A percentile compares a stretch with the other conserved stretches of the same genome.
phyloP scores from a whole-genome alignment of 2,888 invertebrate species.

The Acheta domesticus region DNA sequence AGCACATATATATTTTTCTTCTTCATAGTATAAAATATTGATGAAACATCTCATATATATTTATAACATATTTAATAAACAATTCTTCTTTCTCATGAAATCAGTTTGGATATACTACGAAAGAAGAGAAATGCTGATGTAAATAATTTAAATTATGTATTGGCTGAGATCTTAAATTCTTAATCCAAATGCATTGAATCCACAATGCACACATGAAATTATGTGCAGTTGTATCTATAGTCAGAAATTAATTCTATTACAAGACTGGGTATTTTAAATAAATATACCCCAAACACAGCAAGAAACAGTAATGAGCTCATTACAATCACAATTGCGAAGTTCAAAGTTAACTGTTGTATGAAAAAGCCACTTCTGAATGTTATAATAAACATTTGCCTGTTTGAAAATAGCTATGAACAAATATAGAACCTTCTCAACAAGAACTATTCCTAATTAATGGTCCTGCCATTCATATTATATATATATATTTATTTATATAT shows the following conservation, averaged over 20 bases:
- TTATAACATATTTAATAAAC: too few relatives aligned
- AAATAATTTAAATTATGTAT: not conserved
- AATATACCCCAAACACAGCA: slow-evolving; percentile 6
- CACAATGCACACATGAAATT: slow-evolving; percentile 18
- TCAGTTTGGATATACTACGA: too few relatives aligned
- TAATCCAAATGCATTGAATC: slow-evolving; percentile 2
- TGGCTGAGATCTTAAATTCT: not conserved
- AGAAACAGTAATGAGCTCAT: slow-evolving; percentile 27
- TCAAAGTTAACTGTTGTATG: slow-evolving; percentile 32
- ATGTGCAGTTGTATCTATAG: not conserved
- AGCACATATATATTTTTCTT: too few relatives aligned
- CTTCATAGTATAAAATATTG: too few relatives aligned
- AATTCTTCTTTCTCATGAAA: too few relatives aligned
- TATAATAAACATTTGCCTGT: slow-evolving; percentile 36
- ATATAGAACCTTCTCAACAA: slow-evolving; percentile 37
- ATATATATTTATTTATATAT: slow-evolving; percentile 29
- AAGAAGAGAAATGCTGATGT: not conserved
- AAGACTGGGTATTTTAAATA: slow-evolving; percentile 7
- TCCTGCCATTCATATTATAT: slow-evolving; percentile 36
- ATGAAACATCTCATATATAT: too few relatives aligned
- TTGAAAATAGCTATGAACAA: slow-evolving; percentile 39
- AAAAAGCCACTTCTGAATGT: slow-evolving; percentile 37
- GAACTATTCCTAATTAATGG: slow-evolving; percentile 36
- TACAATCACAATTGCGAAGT: slow-evolving; percentile 34
- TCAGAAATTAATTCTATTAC: slow-evolving; percentile 6